Conservation (phyloP, 1,140 invertebrate genomes). For the Orchesella cincta region DNA sequence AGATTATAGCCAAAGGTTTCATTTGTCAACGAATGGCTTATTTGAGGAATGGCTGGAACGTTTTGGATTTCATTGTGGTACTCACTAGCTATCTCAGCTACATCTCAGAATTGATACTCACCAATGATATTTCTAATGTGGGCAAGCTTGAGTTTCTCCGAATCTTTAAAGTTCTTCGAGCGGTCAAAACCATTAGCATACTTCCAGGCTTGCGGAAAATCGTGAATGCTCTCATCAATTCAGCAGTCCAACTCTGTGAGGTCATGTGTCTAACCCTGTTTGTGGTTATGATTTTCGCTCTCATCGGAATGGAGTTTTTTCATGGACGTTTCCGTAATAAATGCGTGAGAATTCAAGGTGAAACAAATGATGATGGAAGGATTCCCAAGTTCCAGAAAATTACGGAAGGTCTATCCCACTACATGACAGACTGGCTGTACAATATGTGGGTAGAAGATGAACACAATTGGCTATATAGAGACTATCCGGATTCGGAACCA, state of each 20-base stretch:
- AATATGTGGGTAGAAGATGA: conserved; percentile 58
- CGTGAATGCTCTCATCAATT: conserved; percentile 90
- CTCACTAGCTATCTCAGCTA: conserved; percentile 56
- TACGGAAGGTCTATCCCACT: background rate
- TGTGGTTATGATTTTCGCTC: conserved; percentile 90
- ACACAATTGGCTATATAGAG: conserved; percentile 44
- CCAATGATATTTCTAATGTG: conserved; percentile 14
- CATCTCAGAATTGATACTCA: conserved; percentile 38
- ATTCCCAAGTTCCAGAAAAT: conserved; percentile 50
- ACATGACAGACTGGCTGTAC: conserved; percentile 58
- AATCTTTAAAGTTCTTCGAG: conserved; percentile 62
- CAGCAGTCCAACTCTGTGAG: conserved; percentile 88
- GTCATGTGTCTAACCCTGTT: conserved; percentile 95
- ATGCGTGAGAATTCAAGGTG: conserved; percentile 64
- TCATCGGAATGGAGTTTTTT: conserved; percentile 88
- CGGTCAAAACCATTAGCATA: conserved; percentile 63
- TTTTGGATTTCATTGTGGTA: conserved; percentile 93
- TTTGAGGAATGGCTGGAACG: conserved; percentile 93
- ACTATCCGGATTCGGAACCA: conserved; percentile 45
- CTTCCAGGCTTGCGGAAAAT: conserved; percentile 83
- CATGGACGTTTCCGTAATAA: conserved; percentile 86
- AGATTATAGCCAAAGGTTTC: conserved; percentile 91
- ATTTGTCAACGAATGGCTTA: conserved; percentile 93
- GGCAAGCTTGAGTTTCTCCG: conserved; percentile 67
- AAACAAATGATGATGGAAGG: background rate